Evolutionary conservation across 1,140 invertebrate genomes (phyloP), one percentile per base, ranked within the genome.

Genomic region (Calephelis nemesis): DNA sequence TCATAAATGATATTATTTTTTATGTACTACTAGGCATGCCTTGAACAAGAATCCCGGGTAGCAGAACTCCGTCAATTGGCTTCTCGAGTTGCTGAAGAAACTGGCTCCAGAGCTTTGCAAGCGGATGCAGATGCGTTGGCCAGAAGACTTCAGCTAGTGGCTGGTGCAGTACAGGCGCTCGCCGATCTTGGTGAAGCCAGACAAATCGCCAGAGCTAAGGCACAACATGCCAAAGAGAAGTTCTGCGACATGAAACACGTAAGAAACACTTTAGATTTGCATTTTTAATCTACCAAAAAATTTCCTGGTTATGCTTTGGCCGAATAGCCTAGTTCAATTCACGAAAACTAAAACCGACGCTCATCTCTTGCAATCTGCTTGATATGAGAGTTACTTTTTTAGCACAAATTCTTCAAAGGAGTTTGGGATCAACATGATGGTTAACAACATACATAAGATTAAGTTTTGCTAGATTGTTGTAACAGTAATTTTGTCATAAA

Each of bases 91-190:
- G 96, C 96, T 0, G 94, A 94, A 5, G 95, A 96, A 78, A 95
- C 96, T 19, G 96, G 96, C 15, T 92, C 96, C 62, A 92, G 94
- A 10, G 93, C 96, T 0, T 89, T 97, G 52, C 94, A 95, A 48
- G 94, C 94, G n/a, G 96, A 97, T 78, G 94, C 97, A 7, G 95
- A 96, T 73, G 94, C 95, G 0, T 88, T 97, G n/a, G 96, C 95
- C 13, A 93, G 94, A 67, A 93, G 95, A n/a, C 92, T 97, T 48
- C 94, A 96, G 76, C 94, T 96, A 81, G 95, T 96, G 52, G 93
- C 95, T 58, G 94, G 96, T 70, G 94, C 95, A 11, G 93, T 97
- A 5, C 94, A 95, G 54, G 93, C 94, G 8, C 84, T 97, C 70
- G 95, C 95, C 15, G 95, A 96, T 79, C 94, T 96, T 40, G 96